These are phyloP conservation scores for Petaurus breviceps DNA, from an alignment of 2,113 vertebrate genomes.

Conservation along the genomic window DNA sequence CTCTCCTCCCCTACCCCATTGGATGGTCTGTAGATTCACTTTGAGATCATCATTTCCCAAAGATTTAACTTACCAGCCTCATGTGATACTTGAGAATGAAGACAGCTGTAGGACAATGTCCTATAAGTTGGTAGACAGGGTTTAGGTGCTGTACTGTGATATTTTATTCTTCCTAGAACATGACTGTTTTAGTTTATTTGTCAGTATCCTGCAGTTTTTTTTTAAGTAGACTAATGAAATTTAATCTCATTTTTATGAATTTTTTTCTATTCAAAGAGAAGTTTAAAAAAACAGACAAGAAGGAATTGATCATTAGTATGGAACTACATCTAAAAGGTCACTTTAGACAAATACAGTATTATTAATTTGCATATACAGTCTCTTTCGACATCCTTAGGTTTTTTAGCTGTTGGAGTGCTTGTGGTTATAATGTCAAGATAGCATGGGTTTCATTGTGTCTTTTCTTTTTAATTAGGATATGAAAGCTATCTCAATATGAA, in stretches of 20 bases:
- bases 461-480: conserved; percentile 86
- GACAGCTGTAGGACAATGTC: not conserved
- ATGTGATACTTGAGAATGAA: conserved; percentile 47
- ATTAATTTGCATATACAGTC: conserved; percentile 35
- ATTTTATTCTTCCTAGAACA: conserved; percentile 35
- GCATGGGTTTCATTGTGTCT: conserved; percentile 44
- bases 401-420: not conserved
- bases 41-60: conserved; percentile 12
- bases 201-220: not conserved
- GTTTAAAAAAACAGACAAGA: conserved; percentile 28
- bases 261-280: conserved; percentile 32
- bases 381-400: conserved; percentile 38
- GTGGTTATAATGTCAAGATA: not conserved
- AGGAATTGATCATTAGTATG: conserved; percentile 40
- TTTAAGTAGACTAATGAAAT: not conserved
- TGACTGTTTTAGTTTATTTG: not conserved
- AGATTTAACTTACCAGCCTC: conserved; percentile 37
- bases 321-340: conserved; percentile 25
- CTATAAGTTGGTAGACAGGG: conserved; percentile 34
- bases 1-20: not conserved
- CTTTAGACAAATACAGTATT: conserved; percentile 30
- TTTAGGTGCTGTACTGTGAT: conserved; percentile 31
- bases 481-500: conserved; percentile 89
- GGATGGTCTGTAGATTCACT: not conserved
- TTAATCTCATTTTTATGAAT: conserved; percentile 19